Conservation (phyloP, 2,888 invertebrate species). For the Agonopterix heracliana region DNA sequence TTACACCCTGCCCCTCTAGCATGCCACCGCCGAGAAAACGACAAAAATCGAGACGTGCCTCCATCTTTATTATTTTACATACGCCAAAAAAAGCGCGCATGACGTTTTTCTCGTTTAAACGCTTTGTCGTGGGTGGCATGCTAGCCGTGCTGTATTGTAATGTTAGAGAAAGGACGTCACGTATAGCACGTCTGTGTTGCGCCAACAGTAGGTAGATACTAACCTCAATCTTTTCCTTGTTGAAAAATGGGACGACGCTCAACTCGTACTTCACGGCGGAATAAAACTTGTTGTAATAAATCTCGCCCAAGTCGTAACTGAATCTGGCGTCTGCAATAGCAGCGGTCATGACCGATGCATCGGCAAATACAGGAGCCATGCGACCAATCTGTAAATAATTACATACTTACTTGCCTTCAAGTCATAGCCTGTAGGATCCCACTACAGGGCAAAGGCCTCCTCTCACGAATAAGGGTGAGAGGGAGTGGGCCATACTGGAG, state of each 20-base stretch:
- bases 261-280: conserved; percentile 81
- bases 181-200: neutral
- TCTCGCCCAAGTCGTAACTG: conserved; percentile 78
- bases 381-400: conserved; percentile 76
- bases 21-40: too few species aligned
- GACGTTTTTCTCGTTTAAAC: too few species aligned
- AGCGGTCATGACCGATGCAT: conserved; percentile 81
- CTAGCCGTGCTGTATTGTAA: too few species aligned
- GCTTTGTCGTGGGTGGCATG: too few species aligned
- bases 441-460: too few species aligned
- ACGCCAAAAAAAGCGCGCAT: too few species aligned
- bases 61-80: too few species aligned
- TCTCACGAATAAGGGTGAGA: too few species aligned
- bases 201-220: conserved; percentile 1
- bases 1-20: too few species aligned
- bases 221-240: conserved; percentile 68
- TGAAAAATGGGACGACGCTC: conserved; percentile 78
- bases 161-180: neutral
- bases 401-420: neutral
- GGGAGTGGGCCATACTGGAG: too few species aligned
- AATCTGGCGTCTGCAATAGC: conserved; percentile 73
- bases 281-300: conserved; percentile 83
- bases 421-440: too few species aligned
- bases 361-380: conserved; percentile 79
- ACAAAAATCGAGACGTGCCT: too few species aligned